These are phyloP conservation scores for Sula dactylatra DNA, from an alignment of 2,113 vertebrate genomes.

Conservation along the genomic window DNA sequence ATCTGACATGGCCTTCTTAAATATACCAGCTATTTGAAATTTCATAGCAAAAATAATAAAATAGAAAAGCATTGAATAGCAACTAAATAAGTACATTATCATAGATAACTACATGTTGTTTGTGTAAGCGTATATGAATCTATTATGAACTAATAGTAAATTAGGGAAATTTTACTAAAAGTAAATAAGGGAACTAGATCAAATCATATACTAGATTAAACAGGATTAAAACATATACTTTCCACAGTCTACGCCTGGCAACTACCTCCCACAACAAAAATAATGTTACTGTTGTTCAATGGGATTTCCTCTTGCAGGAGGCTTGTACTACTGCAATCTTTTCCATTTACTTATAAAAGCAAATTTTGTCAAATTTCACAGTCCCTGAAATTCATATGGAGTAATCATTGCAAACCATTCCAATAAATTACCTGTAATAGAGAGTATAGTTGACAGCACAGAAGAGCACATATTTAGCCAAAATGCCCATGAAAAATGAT, in stretches of 20 bases:
- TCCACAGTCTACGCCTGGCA: background rate
- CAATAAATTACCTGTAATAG: background rate
- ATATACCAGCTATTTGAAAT: background rate
- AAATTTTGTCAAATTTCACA: background rate
- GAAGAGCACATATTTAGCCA: background rate
- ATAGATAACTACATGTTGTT: background rate
- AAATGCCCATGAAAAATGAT: background rate
- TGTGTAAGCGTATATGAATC: background rate
- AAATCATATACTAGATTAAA: too few relatives aligned
- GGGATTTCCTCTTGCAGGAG: background rate
- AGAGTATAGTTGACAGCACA: background rate
- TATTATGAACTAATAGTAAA: background rate
- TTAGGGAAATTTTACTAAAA: background rate
- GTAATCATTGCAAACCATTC: background rate
- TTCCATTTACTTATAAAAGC: background rate
- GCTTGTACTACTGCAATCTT: background rate
- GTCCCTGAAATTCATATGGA: background rate
- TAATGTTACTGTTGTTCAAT: background rate
- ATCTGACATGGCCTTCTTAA: background rate
- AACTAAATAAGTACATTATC: background rate
- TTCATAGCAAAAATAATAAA: background rate
- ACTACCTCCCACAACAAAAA: background rate
- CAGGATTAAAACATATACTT: background rate
- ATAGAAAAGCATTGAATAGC: background rate
- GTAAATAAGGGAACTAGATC: background rate